phyloP scores from a whole-genome alignment of 1,140 invertebrate species.

The Geopemphigus sp. region DNA sequence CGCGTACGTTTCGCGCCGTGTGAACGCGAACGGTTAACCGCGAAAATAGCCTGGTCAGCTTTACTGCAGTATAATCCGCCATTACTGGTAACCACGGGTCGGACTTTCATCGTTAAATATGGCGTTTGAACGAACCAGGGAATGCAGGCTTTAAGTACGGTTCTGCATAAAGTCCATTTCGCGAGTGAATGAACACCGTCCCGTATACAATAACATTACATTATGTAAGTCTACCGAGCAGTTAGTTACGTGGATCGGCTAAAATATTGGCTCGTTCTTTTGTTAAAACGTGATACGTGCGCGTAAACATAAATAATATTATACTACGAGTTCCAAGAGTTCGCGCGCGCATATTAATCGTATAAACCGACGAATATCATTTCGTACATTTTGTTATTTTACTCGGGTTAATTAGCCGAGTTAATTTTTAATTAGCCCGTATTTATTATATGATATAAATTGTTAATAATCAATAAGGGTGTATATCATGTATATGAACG shows the following conservation, averaged over 20 bases:
- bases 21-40: conserved; percentile 17
- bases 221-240: not conserved
- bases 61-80: conserved; percentile 23
- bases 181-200: conserved; percentile 26
- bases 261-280: not conserved
- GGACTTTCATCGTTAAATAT: conserved; percentile 30
- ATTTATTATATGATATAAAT: too few species aligned
- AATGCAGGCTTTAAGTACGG: conserved; percentile 21
- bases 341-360: too few species aligned
- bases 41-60: conserved; percentile 36
- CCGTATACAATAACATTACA: not conserved
- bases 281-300: too few species aligned
- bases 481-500: too few species aligned
- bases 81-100: conserved; percentile 6
- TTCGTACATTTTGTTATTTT: too few species aligned
- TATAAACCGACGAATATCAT: too few species aligned
- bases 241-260: not conserved
- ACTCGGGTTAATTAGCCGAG: too few species aligned
- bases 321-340: too few species aligned
- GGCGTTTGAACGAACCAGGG: conserved; percentile 15
- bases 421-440: too few species aligned
- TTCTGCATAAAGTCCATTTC: conserved; percentile 37
- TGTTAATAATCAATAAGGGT: too few species aligned
- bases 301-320: too few species aligned
- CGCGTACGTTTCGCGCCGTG: not conserved